phyloP scores from a whole-genome alignment of 1,140 invertebrate species.

The Drosophila neocordata region DNA sequence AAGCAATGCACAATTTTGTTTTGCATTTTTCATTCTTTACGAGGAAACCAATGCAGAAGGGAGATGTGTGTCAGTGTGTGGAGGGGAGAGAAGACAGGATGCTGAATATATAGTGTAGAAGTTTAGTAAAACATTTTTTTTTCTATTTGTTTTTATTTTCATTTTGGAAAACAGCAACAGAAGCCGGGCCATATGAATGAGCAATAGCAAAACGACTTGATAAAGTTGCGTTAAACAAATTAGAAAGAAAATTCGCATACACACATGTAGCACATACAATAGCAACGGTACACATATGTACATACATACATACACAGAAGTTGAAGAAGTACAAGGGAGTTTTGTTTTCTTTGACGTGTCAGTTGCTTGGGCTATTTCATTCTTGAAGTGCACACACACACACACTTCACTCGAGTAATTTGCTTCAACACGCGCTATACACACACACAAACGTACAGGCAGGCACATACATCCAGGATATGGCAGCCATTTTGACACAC shows the following conservation, averaged over 20 bases:
- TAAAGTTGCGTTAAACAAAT: conserved; percentile 62
- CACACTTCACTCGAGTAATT: conserved; percentile 70
- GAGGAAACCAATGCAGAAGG: no score
- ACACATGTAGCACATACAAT: background rate
- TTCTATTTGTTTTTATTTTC: conserved; percentile 9
- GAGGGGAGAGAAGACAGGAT: no score
- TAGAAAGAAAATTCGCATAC: conserved; percentile 52
- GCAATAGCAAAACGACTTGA: conserved; percentile 51
- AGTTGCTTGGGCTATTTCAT: conserved; percentile 70
- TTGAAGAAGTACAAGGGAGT: conserved; percentile 39
- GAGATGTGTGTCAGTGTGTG: no score
- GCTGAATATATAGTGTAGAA: no score
- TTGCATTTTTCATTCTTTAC: no score
- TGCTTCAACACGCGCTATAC: conserved; percentile 63
- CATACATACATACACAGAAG: conserved; percentile 6
- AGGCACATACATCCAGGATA: conserved; percentile 12
- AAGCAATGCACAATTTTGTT: no score
- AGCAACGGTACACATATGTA: background rate
- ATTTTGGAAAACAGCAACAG: conserved; percentile 28
- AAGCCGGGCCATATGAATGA: conserved; percentile 36
- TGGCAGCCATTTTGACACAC: conserved; percentile 59
- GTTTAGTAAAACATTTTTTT: background rate
- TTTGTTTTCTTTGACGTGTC: conserved; percentile 59
- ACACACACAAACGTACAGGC: background rate
- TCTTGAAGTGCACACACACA: conserved; percentile 60